Base-by-base conservation (phyloP, 2,797 vertebrate species). In the Lates japonicus region DNA sequence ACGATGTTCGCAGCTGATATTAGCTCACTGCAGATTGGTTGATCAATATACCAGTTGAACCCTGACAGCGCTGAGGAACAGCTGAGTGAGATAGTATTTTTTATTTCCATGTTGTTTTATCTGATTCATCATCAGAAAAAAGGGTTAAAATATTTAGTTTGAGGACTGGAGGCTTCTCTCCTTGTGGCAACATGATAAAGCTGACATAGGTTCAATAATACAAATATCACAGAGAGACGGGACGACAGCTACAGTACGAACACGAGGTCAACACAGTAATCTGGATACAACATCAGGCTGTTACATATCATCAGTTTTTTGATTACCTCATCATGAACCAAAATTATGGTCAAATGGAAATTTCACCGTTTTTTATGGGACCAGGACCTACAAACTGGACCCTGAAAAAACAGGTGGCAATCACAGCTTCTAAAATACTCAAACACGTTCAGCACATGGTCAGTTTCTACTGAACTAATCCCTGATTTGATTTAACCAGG, bases 71-170 rank as follows among this genome's bases (percentile, higher is more conserved):
- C 25, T 29, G 3, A 54, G 12, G 5, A 66, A 5, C 22, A 13
- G 31, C 13, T 57, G 16, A 55, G 55, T 19, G n/a, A 3, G 2
- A 29, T 2, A 42, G 31, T n/a, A 58, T 41, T 4, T 78, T 58
- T 54, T 62, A 39, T 70, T 58, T 81, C 61, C 10, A 37, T 70
- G 37, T 35, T 1, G 25, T 77, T 65, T 70, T 14, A 73, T 79
- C 67, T 8, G 20, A 74, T 54, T 71, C 42, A 54, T 74, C 39
- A 70, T 67, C 33, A 52, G 11, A 71, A 59, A 42, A 75, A 42
- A 75, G 51, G 39, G 42, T 72, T 37, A 7, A 61, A 58, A 61
- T 58, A 52, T 35, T 70, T 66, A 16, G 66, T 29, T 29, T 70
- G 69, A n/a, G 46, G n/a, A 57, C 65, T 62, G 58, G 57, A 74